These are phyloP conservation scores for Cyrtonyx montezumae DNA, from an alignment of 2,113 vertebrate species.

Conservation along the genomic window DNA sequence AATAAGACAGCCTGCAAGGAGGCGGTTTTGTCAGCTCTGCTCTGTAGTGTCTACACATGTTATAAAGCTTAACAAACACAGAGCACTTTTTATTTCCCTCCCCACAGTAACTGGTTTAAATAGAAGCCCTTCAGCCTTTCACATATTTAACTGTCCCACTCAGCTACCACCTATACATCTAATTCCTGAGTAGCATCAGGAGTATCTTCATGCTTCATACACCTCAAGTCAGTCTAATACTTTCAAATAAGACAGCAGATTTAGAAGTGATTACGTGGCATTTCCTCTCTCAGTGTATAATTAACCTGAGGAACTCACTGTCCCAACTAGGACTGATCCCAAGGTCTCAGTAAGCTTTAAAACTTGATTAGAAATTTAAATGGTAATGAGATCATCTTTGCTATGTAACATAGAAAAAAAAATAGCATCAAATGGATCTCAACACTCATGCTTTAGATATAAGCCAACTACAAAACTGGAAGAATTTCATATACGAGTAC, in stretches of 20 bases:
- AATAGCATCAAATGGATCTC: not conserved
- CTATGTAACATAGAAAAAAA: not conserved
- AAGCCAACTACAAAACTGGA: not conserved
- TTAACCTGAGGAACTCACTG: slow-evolving; percentile 27
- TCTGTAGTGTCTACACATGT: not conserved
- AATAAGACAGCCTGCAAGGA: not conserved
- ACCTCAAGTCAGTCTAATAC: slow-evolving; percentile 9
- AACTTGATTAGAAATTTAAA: slow-evolving; percentile 52
- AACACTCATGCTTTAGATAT: not conserved
- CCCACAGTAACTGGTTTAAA: not conserved
- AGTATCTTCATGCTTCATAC: slow-evolving; percentile 39
- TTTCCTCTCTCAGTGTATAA: slow-evolving; percentile 8
- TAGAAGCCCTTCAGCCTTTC: not conserved
- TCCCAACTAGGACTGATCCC: slow-evolving; percentile 3
- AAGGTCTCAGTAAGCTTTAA: slow-evolving; percentile 36
- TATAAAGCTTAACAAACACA: slow-evolving; percentile 10
- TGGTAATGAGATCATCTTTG: slow-evolving; percentile 10
- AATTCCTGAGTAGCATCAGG: not conserved
- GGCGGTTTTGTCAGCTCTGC: slow-evolving; percentile 9
- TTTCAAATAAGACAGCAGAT: slow-evolving; percentile 2
- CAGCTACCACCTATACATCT: not conserved
- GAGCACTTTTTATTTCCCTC: slow-evolving; percentile 5
- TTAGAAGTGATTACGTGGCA: slow-evolving; percentile 36
- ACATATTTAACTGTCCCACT: not conserved
- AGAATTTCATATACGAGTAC: not conserved